These are phyloP conservation scores for Octopus sinensis DNA, from an alignment of 1,140 invertebrate genomes.

Conservation along the genomic window DNA sequence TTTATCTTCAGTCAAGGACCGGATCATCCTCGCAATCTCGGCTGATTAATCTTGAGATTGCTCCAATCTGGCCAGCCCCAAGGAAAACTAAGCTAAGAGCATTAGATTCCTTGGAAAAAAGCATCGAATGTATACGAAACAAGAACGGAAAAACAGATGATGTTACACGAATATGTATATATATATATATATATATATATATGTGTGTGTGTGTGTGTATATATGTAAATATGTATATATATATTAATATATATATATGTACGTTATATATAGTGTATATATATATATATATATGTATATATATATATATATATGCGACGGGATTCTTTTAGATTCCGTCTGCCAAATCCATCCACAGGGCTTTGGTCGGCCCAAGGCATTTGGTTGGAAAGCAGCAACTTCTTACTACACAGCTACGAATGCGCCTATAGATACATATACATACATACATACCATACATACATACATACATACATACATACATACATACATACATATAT, in stretches of 20 bases:
- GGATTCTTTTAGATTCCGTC: too few relatives aligned
- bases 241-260: not conserved
- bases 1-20: too few relatives aligned
- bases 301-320: not conserved
- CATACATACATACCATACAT: not conserved
- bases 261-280: not conserved
- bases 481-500: not conserved
- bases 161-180: not conserved
- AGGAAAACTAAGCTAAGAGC: too few relatives aligned
- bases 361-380: too few relatives aligned
- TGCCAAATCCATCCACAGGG: too few relatives aligned
- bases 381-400: too few relatives aligned
- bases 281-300: constrained; percentile 4
- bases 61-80: too few relatives aligned
- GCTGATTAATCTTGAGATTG: too few relatives aligned
- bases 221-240: not conserved
- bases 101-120: too few relatives aligned
- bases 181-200: constrained; percentile 2
- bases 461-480: not conserved
- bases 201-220: not conserved
- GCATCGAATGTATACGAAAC: not conserved
- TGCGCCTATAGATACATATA: too few relatives aligned
- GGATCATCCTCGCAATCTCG: too few relatives aligned
- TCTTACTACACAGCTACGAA: too few relatives aligned
- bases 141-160: not conserved